phyloP scores from a whole-genome alignment of 2,797 vertebrate species.

The Nyctibius grandis region DNA sequence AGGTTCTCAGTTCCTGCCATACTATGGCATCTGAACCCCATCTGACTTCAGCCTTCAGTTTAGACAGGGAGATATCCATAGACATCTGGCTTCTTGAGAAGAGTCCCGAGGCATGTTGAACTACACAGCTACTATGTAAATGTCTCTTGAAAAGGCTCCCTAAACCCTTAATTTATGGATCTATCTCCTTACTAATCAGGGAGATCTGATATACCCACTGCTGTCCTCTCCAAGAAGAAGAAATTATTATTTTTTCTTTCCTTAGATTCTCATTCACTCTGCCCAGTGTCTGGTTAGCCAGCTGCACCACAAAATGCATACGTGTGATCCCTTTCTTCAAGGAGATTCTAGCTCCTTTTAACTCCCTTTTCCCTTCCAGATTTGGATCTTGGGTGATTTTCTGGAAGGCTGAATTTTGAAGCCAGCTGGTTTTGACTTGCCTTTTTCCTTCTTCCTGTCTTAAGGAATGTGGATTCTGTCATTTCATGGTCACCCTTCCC shows the following conservation, averaged over 20 bases:
- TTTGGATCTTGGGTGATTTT: neutral
- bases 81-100: neutral
- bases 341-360: neutral
- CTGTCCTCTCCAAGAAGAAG: neutral
- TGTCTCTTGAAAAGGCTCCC: neutral
- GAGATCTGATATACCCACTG: neutral
- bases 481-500: neutral
- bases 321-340: neutral
- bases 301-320: neutral
- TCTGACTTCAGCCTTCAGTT: neutral
- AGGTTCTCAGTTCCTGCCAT: neutral
- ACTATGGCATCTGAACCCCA: neutral
- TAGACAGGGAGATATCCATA: fast-evolving
- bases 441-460: neutral
- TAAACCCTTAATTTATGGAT: neutral
- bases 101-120: neutral
- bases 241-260: neutral
- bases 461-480: neutral
- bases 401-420: neutral
- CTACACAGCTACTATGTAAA: neutral
- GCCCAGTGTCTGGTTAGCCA: neutral
- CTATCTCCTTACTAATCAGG: neutral
- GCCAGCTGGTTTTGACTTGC: neutral
- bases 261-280: neutral
- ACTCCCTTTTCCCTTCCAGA: neutral